These are phyloP conservation scores for Oconnorella tubifera DNA, from an alignment of 2,888 invertebrate species.

Conservation along the genomic window DNA sequence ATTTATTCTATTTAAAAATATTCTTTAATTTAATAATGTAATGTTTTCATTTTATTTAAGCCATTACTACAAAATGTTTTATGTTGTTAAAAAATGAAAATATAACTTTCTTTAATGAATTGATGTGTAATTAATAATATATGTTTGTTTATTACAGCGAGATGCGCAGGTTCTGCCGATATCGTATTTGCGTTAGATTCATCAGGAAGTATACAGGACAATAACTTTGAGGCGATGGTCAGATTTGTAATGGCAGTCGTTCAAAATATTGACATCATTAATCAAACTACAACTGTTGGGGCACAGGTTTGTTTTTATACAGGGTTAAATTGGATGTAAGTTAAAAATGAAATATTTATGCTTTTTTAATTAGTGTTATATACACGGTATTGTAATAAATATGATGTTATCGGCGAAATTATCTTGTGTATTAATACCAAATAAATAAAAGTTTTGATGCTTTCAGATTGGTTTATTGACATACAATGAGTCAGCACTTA, in stretches of 20 bases:
- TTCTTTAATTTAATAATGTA: too few species aligned
- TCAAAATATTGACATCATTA: conserved; percentile 26
- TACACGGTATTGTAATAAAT: too few species aligned
- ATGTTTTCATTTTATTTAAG: too few species aligned
- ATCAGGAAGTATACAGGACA: conserved; percentile 29
- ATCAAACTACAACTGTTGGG: background rate
- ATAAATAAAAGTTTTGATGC: background rate
- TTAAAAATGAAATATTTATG: background rate
- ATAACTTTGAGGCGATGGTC: conserved; percentile 25
- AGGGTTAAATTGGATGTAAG: background rate
- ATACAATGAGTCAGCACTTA: conserved; percentile 26
- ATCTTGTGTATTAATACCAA: background rate
- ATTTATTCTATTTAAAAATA: too few species aligned
- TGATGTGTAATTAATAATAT: background rate
- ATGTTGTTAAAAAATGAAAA: background rate
- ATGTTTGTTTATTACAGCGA: conserved; percentile 3
- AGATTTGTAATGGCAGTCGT: conserved; percentile 27
- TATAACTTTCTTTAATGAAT: background rate
- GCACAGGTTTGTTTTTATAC: conserved; percentile 7
- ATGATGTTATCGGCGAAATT: too few species aligned
- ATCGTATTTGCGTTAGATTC: conserved; percentile 30
- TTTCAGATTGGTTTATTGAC: conserved; percentile 24
- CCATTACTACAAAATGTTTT: too few species aligned
- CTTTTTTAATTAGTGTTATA: too few species aligned
- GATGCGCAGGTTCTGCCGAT: conserved; percentile 28